Conservation (phyloP, 2,113 vertebrate species). For the Neofelis nebulosa region DNA sequence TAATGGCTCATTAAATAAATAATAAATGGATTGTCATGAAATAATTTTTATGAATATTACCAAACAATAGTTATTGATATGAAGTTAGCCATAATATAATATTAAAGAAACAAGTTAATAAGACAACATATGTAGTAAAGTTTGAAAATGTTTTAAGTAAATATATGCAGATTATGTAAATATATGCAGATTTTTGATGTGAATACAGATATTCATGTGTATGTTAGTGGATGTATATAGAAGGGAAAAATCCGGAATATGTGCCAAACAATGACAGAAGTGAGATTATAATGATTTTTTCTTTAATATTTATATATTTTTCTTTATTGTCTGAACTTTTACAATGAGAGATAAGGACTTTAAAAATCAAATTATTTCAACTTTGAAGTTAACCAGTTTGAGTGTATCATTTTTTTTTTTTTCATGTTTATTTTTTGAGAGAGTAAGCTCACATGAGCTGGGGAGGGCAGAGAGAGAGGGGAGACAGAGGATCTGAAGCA, state of each 20-base stretch:
- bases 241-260: neutral
- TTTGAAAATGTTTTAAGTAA: neutral
- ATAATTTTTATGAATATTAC: neutral
- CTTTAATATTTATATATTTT: neutral
- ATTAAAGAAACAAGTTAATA: neutral
- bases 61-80: neutral
- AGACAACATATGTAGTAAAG: neutral
- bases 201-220: neutral
- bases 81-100: neutral
- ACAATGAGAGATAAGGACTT: neutral
- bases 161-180: neutral
- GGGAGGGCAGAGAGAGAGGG: no score
- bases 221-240: neutral
- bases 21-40: neutral
- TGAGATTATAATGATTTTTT: neutral
- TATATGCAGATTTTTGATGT: neutral
- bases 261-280: neutral
- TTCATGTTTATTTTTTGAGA: no score
- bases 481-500: no score
- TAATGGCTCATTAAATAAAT: neutral
- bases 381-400: neutral
- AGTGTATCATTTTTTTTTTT: no score
- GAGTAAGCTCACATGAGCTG: no score
- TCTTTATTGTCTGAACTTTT: neutral
- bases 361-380: neutral